Evolutionary conservation across 2,888 invertebrate genomes (phyloP).

Genomic region (Mayetiola destructor): DNA sequence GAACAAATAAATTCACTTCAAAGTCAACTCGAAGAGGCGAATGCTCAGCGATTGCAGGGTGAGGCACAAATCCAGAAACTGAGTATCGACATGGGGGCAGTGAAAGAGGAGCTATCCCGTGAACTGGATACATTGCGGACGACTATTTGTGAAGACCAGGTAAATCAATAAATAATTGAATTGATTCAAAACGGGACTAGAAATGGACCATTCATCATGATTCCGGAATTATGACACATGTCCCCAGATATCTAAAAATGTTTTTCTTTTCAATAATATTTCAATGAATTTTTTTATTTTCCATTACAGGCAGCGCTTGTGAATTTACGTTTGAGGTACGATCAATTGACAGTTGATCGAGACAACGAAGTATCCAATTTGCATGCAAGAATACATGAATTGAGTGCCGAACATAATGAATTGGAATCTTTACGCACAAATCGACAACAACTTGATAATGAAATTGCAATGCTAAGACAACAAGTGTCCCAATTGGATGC

Average conservation of each 20-base stretch:
- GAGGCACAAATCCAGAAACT: not conserved
- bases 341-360: not conserved
- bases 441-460: slow-evolving; percentile 25
- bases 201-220: no score
- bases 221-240: no score
- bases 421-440: slow-evolving; percentile 27
- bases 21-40: slow-evolving; percentile 23
- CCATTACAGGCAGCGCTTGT: not conserved
- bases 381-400: not conserved
- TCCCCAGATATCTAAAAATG: no score
- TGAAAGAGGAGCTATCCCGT: not conserved
- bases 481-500: slow-evolving; percentile 30
- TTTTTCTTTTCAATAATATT: no score
- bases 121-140: not conserved
- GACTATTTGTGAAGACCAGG: slow-evolving; percentile 18
- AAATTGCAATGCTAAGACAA: slow-evolving; percentile 27
- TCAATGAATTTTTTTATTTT: no score
- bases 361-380: not conserved
- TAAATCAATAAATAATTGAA: no score
- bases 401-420: slow-evolving; percentile 30
- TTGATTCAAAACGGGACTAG: no score
- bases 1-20: slow-evolving; percentile 29
- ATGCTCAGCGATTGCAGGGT: not conserved
- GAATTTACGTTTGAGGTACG: not conserved
- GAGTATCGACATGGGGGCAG: not conserved